Conservation (phyloP, 1,140 invertebrate genomes). For the Ceratina calcarata region DNA sequence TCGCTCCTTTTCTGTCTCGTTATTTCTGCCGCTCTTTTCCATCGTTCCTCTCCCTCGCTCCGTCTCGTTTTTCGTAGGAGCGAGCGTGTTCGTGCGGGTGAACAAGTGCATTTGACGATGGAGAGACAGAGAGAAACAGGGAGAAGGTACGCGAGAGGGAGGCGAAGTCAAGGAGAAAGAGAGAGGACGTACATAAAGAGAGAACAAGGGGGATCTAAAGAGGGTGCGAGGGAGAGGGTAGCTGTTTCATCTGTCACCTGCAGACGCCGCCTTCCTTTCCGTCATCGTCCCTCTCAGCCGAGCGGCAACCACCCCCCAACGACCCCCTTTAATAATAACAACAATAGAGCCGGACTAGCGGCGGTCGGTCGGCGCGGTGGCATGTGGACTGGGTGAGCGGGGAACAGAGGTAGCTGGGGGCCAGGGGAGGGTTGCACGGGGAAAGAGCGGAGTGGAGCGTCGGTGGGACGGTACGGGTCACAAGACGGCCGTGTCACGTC, state of each 20-base stretch:
- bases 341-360: constrained; percentile 76
- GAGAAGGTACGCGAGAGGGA: constrained; percentile 17
- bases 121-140: constrained; percentile 23
- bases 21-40: background rate
- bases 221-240: constrained; percentile 66
- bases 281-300: constrained; percentile 76
- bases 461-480: constrained; percentile 70
- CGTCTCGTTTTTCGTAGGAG: constrained; percentile 27
- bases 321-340: constrained; percentile 79
- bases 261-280: constrained; percentile 81
- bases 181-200: constrained; percentile 44
- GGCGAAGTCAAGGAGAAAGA: constrained; percentile 20
- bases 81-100: constrained; percentile 11
- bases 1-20: background rate
- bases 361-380: constrained; percentile 71
- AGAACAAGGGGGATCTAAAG: constrained; percentile 59
- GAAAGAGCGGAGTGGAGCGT: constrained; percentile 46
- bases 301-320: constrained; percentile 57
- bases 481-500: constrained; percentile 79
- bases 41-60: constrained; percentile 2
- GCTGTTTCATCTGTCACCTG: constrained; percentile 80
- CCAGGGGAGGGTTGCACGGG: constrained; percentile 54
- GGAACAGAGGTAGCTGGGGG: constrained; percentile 37
- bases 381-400: constrained; percentile 62
- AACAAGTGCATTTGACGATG: constrained; percentile 44